Evolutionary conservation across 2,797 vertebrate genomes (phyloP), one percentile per base, ranked within the genome.

Genomic region (Tapera naevia): DNA sequence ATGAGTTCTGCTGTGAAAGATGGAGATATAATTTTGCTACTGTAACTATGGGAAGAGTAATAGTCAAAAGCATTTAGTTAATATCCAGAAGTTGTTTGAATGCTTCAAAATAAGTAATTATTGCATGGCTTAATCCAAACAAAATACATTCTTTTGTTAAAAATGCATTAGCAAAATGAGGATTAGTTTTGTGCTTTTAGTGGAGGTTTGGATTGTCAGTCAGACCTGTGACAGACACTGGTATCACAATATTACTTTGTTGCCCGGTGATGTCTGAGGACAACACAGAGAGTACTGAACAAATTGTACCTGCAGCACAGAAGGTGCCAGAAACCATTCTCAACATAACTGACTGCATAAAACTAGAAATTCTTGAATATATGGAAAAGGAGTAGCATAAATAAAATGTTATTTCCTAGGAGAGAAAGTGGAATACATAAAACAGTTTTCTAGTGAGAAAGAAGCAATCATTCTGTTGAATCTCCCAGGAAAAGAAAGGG

Each of bases 371-470:
- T 67, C 75, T 71, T 74, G 79, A 86, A 85, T 78, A 89, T 56
- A 83, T 7, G 1, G 43, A 81, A 70, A 82, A 79, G 35, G 39
- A 92, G 16, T 37, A 83, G 62, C 73, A 66, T 83, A 94, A 95
- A 94, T 65, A 88, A 91, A 89, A 80, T 69, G 46, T 86, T 93
- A 91, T 91, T 96, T 95, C 89, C 92, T 92, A 24, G 71, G 91
- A 88, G 93, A 89, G 58, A 81, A 86, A 33, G 32, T 45, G 41
- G 39, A 92, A 91, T 88, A 67, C 70, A 79, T 91, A 82, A 78
- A 91, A 61, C 15, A 86, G 35, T 80, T 17, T 74, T 73, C 3
- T 22, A 70, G 35, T 60, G 91, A 92, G 70, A 81, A 92, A 39
- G 28, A 89, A 95, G 76, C 61, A 92, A 54, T 61, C 57, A 22